Evolutionary conservation across 2,888 invertebrate genomes (phyloP), one percentile per base, ranked within the genome.

Genomic region (Caenorhabditis sp.): DNA sequence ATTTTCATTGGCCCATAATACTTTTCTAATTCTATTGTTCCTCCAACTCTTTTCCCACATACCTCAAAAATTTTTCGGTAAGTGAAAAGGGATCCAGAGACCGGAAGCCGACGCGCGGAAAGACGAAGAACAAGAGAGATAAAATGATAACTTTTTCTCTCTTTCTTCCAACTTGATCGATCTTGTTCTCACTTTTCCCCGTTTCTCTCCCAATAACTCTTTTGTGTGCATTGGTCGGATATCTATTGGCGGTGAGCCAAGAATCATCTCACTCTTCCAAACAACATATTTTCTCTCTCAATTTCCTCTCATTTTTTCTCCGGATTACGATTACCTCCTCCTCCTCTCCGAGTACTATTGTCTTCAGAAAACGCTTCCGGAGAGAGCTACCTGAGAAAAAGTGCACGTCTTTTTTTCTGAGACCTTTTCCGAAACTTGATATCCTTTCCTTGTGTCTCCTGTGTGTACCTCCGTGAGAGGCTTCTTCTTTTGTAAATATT

Each of bases 401-500:
- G 68, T 51, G 51, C 51, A 68, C 70, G 26, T 73, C 28, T 47
- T 22, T 38, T 59, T 38, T 51, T 59, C 41, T 47, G 26, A 72
- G 58, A 72, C 31, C 28, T 31, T 61, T 72, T 70, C 41, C 44
- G 74, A 63, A 74, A 74, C 54, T 64, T 74, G 74, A 74, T 74
- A 63, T 74, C 63, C 38, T 31, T 26, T 54, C 54, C 54, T 54
- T 26, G n/a, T 26, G 16, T n/a, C n/a, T 51, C 38, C 63, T 22
- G 22, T 51, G 73, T 63, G 61, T 64, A 64, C 64, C 63, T 74
- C 74, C 54, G 74, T 56, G 74, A 74, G 74, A 74, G 63, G 54
- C 61, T 16, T 24, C 63, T 61, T 51, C 47, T 73, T 73, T 73
- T 51, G 38, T 64, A 64, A 35, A 54, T 63, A 28, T 26, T 44